Conservation (phyloP, 2,113 vertebrate species). For the Seriola aureovittata region DNA sequence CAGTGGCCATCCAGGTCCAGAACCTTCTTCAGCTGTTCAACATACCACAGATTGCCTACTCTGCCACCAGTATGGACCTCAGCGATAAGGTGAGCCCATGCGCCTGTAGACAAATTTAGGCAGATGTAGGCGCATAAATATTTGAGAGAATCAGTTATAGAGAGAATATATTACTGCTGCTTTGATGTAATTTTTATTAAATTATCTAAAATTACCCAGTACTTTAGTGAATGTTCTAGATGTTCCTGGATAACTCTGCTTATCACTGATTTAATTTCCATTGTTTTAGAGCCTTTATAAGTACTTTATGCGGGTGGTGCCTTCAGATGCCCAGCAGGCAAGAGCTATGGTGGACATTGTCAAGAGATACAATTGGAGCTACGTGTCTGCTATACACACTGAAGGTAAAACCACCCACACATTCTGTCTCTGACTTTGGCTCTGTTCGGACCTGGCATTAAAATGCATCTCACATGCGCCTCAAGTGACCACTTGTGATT, state of each 20-base stretch:
- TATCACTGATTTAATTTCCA: constrained; percentile 23
- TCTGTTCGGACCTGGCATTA: too few relatives aligned
- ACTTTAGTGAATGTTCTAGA: not conserved
- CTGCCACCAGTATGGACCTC: constrained; percentile 99
- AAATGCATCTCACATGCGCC: too few relatives aligned
- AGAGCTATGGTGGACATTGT: constrained; percentile 99
- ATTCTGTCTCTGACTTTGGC: not conserved
- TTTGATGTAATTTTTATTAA: constrained; percentile 27
- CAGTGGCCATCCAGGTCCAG: constrained; percentile 98
- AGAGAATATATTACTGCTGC: not conserved
- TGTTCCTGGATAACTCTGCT: constrained; percentile 12
- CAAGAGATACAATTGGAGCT: constrained; percentile 99
- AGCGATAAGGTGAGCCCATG: constrained; percentile 90
- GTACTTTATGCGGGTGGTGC: constrained; percentile 99
- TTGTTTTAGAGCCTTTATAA: constrained; percentile 89
- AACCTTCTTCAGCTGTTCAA: constrained; percentile 98
- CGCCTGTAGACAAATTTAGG: not conserved
- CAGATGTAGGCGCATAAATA: not conserved
- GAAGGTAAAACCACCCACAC: constrained; percentile 86
- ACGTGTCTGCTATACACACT: constrained; percentile 97
- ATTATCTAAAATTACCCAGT: not conserved
- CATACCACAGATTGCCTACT: constrained; percentile 99
- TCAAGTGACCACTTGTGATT: too few relatives aligned
- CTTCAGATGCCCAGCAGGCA: constrained; percentile 97
- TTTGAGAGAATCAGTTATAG: not conserved